Conservation (phyloP, 2,113 vertebrate species). For the Cyanocitta stelleri region DNA sequence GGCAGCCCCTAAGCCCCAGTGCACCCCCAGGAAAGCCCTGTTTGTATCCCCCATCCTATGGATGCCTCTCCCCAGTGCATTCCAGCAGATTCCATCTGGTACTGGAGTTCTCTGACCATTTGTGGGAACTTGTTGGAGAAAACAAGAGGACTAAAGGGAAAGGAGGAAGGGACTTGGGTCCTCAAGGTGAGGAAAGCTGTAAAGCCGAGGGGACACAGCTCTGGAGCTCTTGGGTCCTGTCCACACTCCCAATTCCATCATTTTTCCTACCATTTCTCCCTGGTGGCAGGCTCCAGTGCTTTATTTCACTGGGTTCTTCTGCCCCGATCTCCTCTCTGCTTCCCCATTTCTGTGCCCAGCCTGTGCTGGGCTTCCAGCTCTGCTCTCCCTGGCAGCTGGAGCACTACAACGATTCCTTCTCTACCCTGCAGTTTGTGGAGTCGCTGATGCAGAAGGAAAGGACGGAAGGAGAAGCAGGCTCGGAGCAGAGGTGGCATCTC, state of each 20-base stretch:
- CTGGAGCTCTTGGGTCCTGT: not conserved
- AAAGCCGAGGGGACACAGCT: not conserved
- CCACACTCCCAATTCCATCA: not conserved
- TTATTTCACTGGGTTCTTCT: not conserved
- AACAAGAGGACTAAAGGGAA: not conserved
- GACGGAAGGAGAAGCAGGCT: not conserved
- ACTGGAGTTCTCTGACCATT: not conserved
- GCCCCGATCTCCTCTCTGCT: not conserved
- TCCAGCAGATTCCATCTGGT: not conserved
- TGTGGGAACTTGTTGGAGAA: not conserved
- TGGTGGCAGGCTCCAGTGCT: not conserved
- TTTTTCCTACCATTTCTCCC: not conserved
- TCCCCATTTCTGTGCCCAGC: not conserved
- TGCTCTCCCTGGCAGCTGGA: not conserved
- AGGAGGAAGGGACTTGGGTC: not conserved
- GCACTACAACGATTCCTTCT: not conserved
- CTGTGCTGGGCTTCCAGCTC: not conserved
- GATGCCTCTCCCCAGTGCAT: not conserved
- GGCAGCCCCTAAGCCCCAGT: fast-evolving
- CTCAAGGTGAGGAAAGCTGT: not conserved
- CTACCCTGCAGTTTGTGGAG: not conserved
- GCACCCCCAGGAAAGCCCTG: not conserved
- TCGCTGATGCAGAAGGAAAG: not conserved
- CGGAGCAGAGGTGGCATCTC: not conserved
- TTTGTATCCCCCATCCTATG: fast-evolving